These are phyloP conservation scores for Champsocephalus gunnari DNA, from an alignment of 2,797 vertebrate genomes.

Conservation along the genomic window DNA sequence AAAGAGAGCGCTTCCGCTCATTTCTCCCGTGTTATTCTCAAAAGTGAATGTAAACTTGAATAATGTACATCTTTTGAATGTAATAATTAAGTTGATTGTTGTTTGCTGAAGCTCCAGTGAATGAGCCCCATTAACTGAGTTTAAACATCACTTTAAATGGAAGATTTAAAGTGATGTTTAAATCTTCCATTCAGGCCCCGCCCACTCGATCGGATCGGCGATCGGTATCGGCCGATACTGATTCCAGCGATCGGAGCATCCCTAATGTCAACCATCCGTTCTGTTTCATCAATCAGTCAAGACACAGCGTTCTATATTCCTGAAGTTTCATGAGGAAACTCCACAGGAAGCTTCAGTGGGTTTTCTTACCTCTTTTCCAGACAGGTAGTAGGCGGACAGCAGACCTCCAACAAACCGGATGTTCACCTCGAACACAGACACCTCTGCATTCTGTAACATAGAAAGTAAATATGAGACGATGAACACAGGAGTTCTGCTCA, in stretches of 20 bases:
- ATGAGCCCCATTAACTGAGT: too few relatives aligned
- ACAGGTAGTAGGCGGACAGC: conserved; percentile 97
- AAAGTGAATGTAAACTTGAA: too few relatives aligned
- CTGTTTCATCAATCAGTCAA: conserved; percentile 20
- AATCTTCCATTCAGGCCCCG: too few relatives aligned
- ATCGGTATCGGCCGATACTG: too few relatives aligned
- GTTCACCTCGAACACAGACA: conserved; percentile 99
- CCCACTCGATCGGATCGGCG: too few relatives aligned
- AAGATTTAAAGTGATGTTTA: too few relatives aligned
- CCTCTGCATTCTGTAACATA: conserved; percentile 90
- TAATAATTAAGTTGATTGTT: too few relatives aligned
- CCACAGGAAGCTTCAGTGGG: background rate
- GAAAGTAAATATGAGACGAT: background rate
- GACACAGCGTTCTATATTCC: background rate
- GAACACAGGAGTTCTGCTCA: background rate
- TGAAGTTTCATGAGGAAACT: background rate
- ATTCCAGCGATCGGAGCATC: background rate
- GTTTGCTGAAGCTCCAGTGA: too few relatives aligned
- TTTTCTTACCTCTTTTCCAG: conserved; percentile 94
- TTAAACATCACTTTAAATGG: too few relatives aligned
- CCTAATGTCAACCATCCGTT: background rate
- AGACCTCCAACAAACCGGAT: conserved; percentile 98
- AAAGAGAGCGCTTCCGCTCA: too few relatives aligned
- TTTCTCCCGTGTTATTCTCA: too few relatives aligned
- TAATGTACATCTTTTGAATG: too few relatives aligned